Base-by-base conservation (phyloP, 1,140 invertebrate genomes). In the Prorops nasuta region DNA sequence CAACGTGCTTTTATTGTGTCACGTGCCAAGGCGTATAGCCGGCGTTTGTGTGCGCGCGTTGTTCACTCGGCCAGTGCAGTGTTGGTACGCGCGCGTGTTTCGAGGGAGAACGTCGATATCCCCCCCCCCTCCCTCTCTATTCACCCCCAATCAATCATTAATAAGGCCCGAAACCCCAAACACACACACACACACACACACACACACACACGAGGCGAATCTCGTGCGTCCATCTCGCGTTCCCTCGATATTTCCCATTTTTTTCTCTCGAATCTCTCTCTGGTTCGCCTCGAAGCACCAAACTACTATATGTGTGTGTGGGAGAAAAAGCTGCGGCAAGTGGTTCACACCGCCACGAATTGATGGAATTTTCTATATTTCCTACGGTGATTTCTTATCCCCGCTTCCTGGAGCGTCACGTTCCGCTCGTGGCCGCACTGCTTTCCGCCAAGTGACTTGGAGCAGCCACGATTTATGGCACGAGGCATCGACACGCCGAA, bases 121-220 rank as follows among this genome's bases (percentile, higher is more conserved):
- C 69, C 65, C n/a, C n/a, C n/a, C n/a, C n/a, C n/a, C n/a, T n/a
- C n/a, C n/a, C n/a, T n/a, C n/a, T n/a, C n/a, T n/a, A n/a, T n/a
- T n/a, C n/a, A n/a, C n/a, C n/a, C n/a, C 62, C 71, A 63, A 77
- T 77, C 75, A 77, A 77, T 77, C 75, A 77, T 77, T 77, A 77
- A 77, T 77, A 77, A 77, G 70, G 64, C 61, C 68, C 66, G 64
- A 28, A 28, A 28, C 24, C 10, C 24, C 4, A 4, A 4, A 4
- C 24, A 28, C 24, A n/a, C n/a, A n/a, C n/a, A n/a, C n/a, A n/a
- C n/a, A n/a, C n/a, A n/a, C n/a, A n/a, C n/a, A n/a, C n/a, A n/a
- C n/a, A 72, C 71, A 74, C 71, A 74, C 64, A 72, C 60, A 63
- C 69, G 69, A 67, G 64, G 58, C 66, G 54, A 57, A 46, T 57